Conservation (phyloP, 2,888 invertebrate species). For the Caprella mutica region DNA sequence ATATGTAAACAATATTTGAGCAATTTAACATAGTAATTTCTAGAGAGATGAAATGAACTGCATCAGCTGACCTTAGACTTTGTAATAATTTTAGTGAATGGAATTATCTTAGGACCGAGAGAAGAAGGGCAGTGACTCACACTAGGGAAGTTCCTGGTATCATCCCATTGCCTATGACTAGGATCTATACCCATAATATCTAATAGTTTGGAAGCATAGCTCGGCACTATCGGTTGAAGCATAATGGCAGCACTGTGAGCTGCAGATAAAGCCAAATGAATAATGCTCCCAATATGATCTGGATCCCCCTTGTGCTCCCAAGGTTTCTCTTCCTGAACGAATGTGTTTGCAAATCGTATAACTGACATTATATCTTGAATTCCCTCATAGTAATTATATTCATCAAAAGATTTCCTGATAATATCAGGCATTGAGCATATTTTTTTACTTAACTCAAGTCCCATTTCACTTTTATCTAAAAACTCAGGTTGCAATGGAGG, state of each 20-base stretch:
- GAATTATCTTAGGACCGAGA: conserved; percentile 10
- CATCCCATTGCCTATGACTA: conserved; percentile 6
- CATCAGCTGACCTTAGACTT: no score
- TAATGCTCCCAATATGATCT: conserved; percentile 53
- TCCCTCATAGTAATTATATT: conserved; percentile 69
- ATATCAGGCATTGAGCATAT: conserved; percentile 9
- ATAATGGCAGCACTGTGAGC: conserved; percentile 66
- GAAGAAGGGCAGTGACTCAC: background rate
- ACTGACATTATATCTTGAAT: conserved; percentile 63
- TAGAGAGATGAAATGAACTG: no score
- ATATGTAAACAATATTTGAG: no score
- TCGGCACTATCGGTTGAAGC: conserved; percentile 74
- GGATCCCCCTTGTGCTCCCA: conserved; percentile 67
- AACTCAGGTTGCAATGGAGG: conserved; percentile 44
- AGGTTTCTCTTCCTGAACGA: conserved; percentile 74
- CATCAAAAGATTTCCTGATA: conserved; percentile 57
- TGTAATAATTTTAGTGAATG: conserved; percentile 21
- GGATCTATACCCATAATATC: conserved; percentile 18
- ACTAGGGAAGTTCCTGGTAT: background rate
- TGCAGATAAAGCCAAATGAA: conserved; percentile 74
- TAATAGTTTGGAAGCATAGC: conserved; percentile 14
- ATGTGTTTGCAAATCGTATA: conserved; percentile 66
- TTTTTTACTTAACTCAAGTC: background rate
- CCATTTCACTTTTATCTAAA: conserved; percentile 2
- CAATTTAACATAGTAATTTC: no score